Evolutionary conservation across 2,888 invertebrate species (phyloP).

Genomic region (Eutolmus rufibarbis): DNA sequence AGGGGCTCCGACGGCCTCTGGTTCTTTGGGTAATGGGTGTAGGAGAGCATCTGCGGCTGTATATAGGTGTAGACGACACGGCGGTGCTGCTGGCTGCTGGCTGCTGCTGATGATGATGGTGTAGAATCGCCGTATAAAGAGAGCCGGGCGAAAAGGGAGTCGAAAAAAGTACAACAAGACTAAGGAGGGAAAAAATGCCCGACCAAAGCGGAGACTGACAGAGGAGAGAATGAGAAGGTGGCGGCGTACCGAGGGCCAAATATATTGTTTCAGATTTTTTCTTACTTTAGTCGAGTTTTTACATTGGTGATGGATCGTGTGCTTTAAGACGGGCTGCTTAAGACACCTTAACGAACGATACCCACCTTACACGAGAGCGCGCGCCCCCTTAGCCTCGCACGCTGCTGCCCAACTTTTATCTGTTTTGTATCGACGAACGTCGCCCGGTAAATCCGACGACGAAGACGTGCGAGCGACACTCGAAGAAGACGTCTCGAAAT

Average conservation of each 20-base stretch:
- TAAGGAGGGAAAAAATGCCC: conserved; percentile 33
- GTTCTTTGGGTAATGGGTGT: conserved; percentile 37
- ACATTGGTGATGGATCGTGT: conserved; percentile 64
- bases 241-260: conserved; percentile 53
- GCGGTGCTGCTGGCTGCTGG: conserved; percentile 16
- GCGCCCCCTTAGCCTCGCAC: neutral
- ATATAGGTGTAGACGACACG: conserved; percentile 39
- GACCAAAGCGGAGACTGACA: conserved; percentile 36
- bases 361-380: neutral
- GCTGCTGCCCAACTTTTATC: neutral
- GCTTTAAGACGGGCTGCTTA: conserved; percentile 41
- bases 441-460: neutral
- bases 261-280: conserved; percentile 65
- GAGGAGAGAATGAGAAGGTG: conserved; percentile 42
- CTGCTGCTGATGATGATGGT: conserved; percentile 21
- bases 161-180: conserved; percentile 39
- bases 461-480: conserved; percentile 15
- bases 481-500: neutral
- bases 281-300: conserved; percentile 65
- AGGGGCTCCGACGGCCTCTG: conserved; percentile 36
- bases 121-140: conserved; percentile 29
- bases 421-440: neutral
- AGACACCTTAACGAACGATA: neutral
- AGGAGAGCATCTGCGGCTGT: conserved; percentile 9
- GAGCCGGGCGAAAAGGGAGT: conserved; percentile 30